phyloP scores from a whole-genome alignment of 2,888 invertebrate genomes.

The Sinohyriopsis cumingii region DNA sequence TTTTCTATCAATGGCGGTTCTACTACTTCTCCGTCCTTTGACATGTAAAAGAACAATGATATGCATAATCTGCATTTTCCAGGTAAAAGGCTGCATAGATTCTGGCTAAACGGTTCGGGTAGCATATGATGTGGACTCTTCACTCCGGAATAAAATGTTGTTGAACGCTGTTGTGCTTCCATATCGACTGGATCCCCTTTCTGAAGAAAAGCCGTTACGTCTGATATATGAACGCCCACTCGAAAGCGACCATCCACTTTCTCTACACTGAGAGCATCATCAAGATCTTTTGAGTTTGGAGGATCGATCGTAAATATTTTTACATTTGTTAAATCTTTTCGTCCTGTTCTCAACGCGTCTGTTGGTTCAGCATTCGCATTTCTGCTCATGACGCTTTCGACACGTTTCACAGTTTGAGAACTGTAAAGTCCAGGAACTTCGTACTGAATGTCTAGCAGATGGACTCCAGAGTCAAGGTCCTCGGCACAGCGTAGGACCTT shows the following conservation, averaged over 20 bases:
- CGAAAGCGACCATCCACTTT: constrained; percentile 13
- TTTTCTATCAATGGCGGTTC: not conserved
- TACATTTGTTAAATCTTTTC: constrained; percentile 21
- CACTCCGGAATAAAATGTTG: constrained; percentile 32
- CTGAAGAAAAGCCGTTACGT: constrained; percentile 33
- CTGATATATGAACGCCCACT: constrained; percentile 43
- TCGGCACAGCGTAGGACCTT: constrained; percentile 9
- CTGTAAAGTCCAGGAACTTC: constrained; percentile 24
- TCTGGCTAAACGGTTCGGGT: constrained; percentile 29
- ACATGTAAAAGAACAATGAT: too few species aligned
- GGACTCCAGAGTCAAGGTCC: constrained; percentile 8
- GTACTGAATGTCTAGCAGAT: constrained; percentile 20
- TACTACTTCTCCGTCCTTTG: constrained; percentile 4
- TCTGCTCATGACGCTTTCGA: constrained; percentile 1
- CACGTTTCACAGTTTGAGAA: constrained; percentile 9
- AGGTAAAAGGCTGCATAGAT: constrained; percentile 23
- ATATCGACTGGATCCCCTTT: constrained; percentile 33
- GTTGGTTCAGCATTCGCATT: not conserved
- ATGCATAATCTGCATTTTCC: constrained; percentile 20
- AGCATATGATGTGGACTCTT: constrained; percentile 27
- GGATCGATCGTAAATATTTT: constrained; percentile 41
- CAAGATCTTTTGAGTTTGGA: constrained; percentile 28
- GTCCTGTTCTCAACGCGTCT: not conserved
- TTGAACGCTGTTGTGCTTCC: constrained; percentile 35
- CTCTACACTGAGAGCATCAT: constrained; percentile 39